Evolutionary conservation across 2,888 invertebrate genomes (phyloP).

Genomic region (Timandra comae): DNA sequence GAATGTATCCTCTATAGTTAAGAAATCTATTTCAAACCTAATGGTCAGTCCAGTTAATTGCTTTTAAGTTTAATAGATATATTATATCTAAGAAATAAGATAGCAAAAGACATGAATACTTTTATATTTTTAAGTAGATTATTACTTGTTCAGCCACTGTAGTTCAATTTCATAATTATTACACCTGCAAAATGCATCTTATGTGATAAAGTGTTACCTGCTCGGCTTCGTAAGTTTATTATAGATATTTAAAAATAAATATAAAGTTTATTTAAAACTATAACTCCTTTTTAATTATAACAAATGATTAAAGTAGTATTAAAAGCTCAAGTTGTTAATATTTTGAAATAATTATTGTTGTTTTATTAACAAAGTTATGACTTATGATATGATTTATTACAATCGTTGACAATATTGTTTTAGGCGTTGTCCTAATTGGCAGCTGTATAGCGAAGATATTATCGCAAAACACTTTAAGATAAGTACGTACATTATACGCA

Average conservation of each 20-base stretch:
- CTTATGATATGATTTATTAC: too few relatives aligned
- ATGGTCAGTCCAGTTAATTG: slow-evolving; percentile 54
- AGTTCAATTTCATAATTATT: slow-evolving; percentile 34
- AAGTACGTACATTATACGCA: too few relatives aligned
- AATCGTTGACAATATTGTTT: too few relatives aligned
- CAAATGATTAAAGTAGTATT: slow-evolving; percentile 34
- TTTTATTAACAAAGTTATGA: too few relatives aligned
- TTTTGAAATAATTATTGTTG: slow-evolving; percentile 3
- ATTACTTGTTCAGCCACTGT: slow-evolving; percentile 38
- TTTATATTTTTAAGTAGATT: slow-evolving; percentile 40
- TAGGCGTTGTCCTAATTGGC: too few relatives aligned
- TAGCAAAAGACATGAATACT: slow-evolving; percentile 50
- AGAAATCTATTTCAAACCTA: slow-evolving; percentile 70
- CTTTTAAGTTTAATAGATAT: slow-evolving; percentile 41
- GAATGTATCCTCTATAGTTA: slow-evolving; percentile 15
- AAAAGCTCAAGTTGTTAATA: slow-evolving; percentile 65
- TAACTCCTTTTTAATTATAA: slow-evolving; percentile 14
- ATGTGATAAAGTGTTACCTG: slow-evolving; percentile 50
- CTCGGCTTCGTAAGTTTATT: slow-evolving; percentile 25
- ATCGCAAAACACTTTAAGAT: too few relatives aligned
- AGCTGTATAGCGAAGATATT: too few relatives aligned
- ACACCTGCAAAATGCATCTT: slow-evolving; percentile 36
- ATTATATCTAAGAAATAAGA: slow-evolving; percentile 31
- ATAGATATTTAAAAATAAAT: too few relatives aligned
- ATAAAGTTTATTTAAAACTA: slow-evolving; percentile 17